Evolutionary conservation across 2,797 vertebrate genomes (phyloP), one percentile per base, ranked within the genome.

Genomic region (Syngnathus acus): DNA sequence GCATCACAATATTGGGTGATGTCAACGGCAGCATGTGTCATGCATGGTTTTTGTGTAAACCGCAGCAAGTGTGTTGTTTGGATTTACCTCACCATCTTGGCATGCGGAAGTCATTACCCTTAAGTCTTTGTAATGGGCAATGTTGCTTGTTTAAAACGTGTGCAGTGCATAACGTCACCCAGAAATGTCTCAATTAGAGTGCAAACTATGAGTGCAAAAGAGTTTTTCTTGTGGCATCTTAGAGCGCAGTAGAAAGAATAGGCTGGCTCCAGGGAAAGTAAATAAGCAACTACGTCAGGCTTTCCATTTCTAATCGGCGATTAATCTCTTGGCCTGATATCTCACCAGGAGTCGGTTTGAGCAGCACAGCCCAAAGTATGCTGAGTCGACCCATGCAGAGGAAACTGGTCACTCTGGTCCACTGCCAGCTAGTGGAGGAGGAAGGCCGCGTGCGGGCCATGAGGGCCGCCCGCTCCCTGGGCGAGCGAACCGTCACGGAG

Each of bases 301-400:
- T 32, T 32, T 32, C 4, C 40, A 43, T 51, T 51, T 21, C 9
- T 51, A 32, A 48, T 26, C 2, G n/a, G 14, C 2, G 17, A 40
- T 51, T 21, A 5, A n/a, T 57, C 1, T 38, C 19, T 47, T n/a
- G 43, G 10, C 70, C 9, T 61, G 16, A 54, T 64, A 5, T 67
- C 48, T 69, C n/a, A 48, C 62, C 87, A 97, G 95, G 95, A 83
- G 94, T 98, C 72, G 95, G 96, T 86, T 88, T 97, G 65, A 98
- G 94, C 88, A 97, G 93, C 85, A 94, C 94, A 0, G 93, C 94
- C 63, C 97, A 99, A 88, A 98, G 96, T 67, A 94, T 98, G 73
- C 89, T 99, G 69, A 98, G 96, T 82, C 93, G 97, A 67, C 97
- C 97, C 73, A 99, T 99, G 97, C 97, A 99, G 87, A 93, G 97